Evolutionary conservation across 1,140 invertebrate genomes (phyloP), one percentile per base, ranked within the genome.

Genomic region (Pemphigus obesinymphae): DNA sequence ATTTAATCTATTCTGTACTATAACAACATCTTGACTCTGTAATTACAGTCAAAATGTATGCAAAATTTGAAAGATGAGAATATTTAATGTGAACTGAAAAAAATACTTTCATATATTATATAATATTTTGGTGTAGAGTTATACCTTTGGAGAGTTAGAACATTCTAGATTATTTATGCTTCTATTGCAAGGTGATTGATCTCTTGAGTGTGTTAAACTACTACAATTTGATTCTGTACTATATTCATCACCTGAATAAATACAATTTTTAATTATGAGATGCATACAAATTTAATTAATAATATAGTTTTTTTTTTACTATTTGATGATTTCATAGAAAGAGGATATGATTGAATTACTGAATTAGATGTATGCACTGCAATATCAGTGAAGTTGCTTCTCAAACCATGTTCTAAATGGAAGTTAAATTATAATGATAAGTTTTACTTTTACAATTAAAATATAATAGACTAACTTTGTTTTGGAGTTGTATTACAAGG

Each of bases 171-270:
- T 58, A 80, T 80, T 29, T 13, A 29, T 17, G 17, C 0, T 20
- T 80, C 1, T 17, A 1, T 11, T 26, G 23, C 50, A 61, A 34
- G 76, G 76, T 10, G 76, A 80, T 31, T 58, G 53, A 43, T 80
- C 76, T 80, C 76, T 80, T 0, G 76, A 80, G 37, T 80, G 76
- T 61, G 15, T 50, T 0, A 31, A 23, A 43, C 55, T 63, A 31
- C 76, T 63, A 29, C 76, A 80, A 45, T 80, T 80, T 1, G 76
- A 80, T 29, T 63, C 76, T 20, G 55, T 4, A 45, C 76, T 80
- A 80, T 40, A 80, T 29, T 80, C 76, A 45, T 80, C 55, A 43
- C 37, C 76, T 80, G 31, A 43, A 61, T 31, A 50, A 26, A 29
- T 29, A 29, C 5, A 0, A 43, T 63, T 80, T 63, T 61, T 80